Percentiles rank a stretch among this genome's conserved stretches.
Conservation (phyloP, 2,797 vertebrate genomes). For the Amazona finschi region DNA sequence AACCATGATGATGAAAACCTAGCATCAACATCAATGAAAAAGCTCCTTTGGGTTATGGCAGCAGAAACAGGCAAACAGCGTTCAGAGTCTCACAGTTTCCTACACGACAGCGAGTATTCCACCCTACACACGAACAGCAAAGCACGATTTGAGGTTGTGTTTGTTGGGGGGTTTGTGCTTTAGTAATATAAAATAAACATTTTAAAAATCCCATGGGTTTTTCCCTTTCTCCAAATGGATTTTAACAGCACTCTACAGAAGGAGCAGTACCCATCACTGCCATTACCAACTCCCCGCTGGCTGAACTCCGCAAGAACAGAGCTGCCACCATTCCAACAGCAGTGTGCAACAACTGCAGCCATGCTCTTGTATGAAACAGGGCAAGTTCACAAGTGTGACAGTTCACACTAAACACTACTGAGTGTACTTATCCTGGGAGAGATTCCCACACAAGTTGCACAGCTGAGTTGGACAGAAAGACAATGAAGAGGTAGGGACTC, state of each 20-base stretch:
- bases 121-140: background rate
- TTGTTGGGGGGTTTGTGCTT: background rate
- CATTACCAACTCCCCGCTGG: background rate
- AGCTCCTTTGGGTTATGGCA: background rate
- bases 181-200: background rate
- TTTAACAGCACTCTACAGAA: background rate
- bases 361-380: rapidly evolving
- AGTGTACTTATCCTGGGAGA: background rate
- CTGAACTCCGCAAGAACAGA: background rate
- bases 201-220: rapidly evolving
- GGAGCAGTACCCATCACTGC: background rate
- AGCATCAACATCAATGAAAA: background rate
- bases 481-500: rapidly evolving
- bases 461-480: background rate
- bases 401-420: background rate
- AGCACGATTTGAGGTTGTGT: background rate
- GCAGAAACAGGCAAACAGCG: rapidly evolving
- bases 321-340: rapidly evolving
- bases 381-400: background rate
- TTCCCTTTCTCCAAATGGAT: background rate
- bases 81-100: background rate
- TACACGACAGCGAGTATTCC: background rate
- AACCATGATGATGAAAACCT: background rate
- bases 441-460: background rate
- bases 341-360: background rate